phyloP scores from a whole-genome alignment of 23 tunicate species.

The Corella eumyota region DNA sequence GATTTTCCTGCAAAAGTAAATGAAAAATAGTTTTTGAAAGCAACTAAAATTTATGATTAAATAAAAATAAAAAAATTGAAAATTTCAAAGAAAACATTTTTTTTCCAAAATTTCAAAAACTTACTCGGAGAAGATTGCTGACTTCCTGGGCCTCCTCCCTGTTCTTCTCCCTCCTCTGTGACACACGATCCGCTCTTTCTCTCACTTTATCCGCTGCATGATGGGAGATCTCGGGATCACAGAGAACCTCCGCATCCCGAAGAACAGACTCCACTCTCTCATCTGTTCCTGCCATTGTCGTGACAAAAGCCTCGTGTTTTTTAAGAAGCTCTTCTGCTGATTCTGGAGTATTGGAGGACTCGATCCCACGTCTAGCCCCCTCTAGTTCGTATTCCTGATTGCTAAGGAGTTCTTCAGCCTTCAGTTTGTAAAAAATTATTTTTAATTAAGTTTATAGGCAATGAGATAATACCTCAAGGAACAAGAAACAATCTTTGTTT shows the following conservation, averaged over 20 bases:
- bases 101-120: neutral
- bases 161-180: constrained; percentile 50
- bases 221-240: constrained; percentile 34
- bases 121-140: constrained; percentile 43
- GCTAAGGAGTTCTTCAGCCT: constrained; percentile 87
- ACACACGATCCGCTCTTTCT: constrained; percentile 62
- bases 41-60: too few species aligned
- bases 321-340: constrained; percentile 68
- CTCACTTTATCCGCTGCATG: constrained; percentile 41
- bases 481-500: neutral
- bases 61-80: neutral
- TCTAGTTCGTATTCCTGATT: constrained; percentile 87
- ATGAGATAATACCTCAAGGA: neutral
- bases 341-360: constrained; percentile 32
- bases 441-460: neutral
- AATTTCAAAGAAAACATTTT: too few species aligned
- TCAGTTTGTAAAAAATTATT: too few species aligned
- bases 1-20: constrained; percentile 43
- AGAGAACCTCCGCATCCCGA: constrained; percentile 33
- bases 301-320: constrained; percentile 75
- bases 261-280: constrained; percentile 66
- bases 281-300: constrained; percentile 73
- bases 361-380: constrained; percentile 30
- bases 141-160: constrained; percentile 54
- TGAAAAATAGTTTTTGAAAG: neutral